Evolutionary conservation across 2,797 vertebrate genomes (phyloP), one percentile per base, ranked within the genome.

Genomic region (Thaleichthys pacificus): DNA sequence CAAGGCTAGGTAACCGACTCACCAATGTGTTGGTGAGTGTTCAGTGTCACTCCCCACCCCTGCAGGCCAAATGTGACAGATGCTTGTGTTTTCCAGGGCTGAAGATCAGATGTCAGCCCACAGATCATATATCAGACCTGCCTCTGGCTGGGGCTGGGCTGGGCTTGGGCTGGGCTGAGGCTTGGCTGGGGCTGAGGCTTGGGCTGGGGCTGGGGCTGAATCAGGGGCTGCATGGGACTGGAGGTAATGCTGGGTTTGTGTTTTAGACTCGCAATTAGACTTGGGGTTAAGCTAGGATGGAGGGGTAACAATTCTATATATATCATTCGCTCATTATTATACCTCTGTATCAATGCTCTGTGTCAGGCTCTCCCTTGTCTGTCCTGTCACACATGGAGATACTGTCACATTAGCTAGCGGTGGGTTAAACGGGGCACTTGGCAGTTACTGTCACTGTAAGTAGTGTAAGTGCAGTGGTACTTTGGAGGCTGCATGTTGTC

Each of bases 41-140:
- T 72, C 75, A 83, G 47, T 77, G 79, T 79, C 69, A 80, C 61
- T 84, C 82, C 65, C 80, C 78, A 76, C 73, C 73, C 69, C 60
- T 76, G 56, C 65, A 21, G 73, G 77, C 79, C 74, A 61, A 77
- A 81, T 70, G 83, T 75, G 80, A 81, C 86, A 83, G 82, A 86
- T 84, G 71, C 80, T 78, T 88, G 85, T 77, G 72, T 79, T 84
- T 80, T 84, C 83, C 82, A 85, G 82, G 78, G 84, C 73, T 82
- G 72, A 78, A 82, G 87, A 86, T 90, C 84, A 78, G 76, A 86
- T 87, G 89, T 86, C 77, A 77, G 49, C 77, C 70, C 70, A 56
- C 78, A 79, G 77, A 79, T 90, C 82, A 54, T 84, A 86, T 89
- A 80, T 89, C 86, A 83, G 75, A 67, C 77, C 80, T 74, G 57